Evolutionary conservation across 1,140 invertebrate genomes (phyloP).

Genomic region (Alviniconcha marisindica): DNA sequence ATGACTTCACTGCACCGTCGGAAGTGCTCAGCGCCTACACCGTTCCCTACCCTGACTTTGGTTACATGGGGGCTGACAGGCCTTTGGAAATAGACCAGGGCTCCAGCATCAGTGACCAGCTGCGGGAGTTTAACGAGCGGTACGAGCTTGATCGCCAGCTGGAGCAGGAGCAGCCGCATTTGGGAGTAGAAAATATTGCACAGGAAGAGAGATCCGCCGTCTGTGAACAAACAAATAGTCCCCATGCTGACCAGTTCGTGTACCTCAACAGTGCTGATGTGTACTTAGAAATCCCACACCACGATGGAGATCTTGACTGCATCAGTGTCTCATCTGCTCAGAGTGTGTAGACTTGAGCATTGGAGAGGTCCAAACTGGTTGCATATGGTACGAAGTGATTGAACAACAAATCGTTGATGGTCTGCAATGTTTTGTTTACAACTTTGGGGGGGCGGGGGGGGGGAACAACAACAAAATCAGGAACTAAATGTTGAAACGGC

Average conservation of each 20-base stretch:
- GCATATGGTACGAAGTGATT: no score
- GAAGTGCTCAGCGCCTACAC: slow-evolving; percentile 14
- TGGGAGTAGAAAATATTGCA: neutral
- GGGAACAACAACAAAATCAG: no score
- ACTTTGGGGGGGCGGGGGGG: no score
- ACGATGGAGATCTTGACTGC: slow-evolving; percentile 19
- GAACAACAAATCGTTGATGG: no score
- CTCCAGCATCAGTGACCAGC: neutral
- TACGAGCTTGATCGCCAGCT: neutral
- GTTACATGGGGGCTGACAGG: neutral
- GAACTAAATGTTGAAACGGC: no score
- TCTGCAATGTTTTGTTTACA: no score
- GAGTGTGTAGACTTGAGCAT: slow-evolving; percentile 33
- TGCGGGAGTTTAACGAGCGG: slow-evolving; percentile 12
- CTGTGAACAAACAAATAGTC: no score
- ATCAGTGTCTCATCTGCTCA: slow-evolving; percentile 31
- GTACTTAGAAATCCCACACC: no score
- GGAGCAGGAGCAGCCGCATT: neutral
- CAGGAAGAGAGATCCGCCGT: neutral
- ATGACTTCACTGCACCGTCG: slow-evolving; percentile 20
- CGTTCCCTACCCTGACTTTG: neutral
- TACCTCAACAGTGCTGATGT: no score
- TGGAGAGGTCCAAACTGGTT: no score
- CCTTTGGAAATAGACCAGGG: neutral
- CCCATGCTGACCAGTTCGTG: neutral